Evolutionary conservation across 2,888 invertebrate species (phyloP).

Genomic region (Lapara coniferarum): DNA sequence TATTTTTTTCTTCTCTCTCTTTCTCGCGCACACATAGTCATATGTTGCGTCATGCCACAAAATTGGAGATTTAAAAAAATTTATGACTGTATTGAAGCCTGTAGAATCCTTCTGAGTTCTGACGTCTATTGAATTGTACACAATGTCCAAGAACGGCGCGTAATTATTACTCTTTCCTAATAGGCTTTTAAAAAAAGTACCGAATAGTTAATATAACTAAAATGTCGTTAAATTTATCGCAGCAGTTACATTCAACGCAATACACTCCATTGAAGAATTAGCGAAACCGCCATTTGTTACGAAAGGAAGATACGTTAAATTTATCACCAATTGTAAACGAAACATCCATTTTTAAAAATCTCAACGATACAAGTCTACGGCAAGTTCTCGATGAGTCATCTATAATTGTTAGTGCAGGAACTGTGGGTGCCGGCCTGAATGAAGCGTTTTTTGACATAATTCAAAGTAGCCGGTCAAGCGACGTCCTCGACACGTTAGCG

Average conservation of each 20-base stretch:
- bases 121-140: background rate
- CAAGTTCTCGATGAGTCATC: constrained; percentile 77
- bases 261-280: constrained; percentile 67
- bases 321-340: constrained; percentile 76
- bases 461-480: constrained; percentile 70
- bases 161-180: background rate
- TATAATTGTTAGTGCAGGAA: constrained; percentile 57
- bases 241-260: constrained; percentile 64
- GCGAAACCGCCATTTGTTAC: constrained; percentile 60
- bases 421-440: constrained; percentile 63
- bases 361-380: constrained; percentile 75
- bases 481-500: constrained; percentile 84
- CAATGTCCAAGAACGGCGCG: constrained; percentile 18
- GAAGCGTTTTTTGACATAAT: constrained; percentile 79
- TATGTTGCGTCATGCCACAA: background rate
- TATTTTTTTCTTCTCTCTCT: background rate
- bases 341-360: constrained; percentile 74
- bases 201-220: background rate
- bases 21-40: background rate
- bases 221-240: constrained; percentile 45
- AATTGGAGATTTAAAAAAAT: no score
- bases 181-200: no score
- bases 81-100: no score
- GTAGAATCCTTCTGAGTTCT: background rate
- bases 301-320: constrained; percentile 74